phyloP scores from a whole-genome alignment of 2,797 vertebrate genomes.

The Peromyscus nudipes region DNA sequence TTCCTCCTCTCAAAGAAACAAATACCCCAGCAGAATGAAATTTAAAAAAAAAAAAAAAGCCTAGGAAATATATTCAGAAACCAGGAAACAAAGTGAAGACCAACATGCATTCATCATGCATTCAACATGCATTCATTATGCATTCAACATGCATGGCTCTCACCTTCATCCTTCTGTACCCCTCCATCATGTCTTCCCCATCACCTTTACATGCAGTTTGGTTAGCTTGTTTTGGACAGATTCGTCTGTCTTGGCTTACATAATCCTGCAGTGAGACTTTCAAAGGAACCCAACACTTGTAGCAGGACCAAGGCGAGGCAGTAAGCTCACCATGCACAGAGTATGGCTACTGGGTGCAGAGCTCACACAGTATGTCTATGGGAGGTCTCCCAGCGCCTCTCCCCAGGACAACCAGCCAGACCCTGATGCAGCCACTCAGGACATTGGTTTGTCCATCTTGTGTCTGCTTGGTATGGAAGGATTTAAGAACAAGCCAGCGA shows the following conservation, averaged over 20 bases:
- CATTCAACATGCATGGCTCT: background rate
- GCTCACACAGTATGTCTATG: background rate
- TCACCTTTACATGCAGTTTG: background rate
- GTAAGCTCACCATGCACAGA: background rate
- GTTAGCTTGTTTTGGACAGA: background rate
- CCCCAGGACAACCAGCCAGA: background rate
- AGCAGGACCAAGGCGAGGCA: background rate
- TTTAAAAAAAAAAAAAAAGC: background rate
- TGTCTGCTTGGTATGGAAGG: background rate
- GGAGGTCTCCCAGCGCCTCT: background rate
- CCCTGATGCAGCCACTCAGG: background rate
- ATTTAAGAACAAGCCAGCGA: background rate
- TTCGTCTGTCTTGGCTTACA: background rate
- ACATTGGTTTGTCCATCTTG: background rate
- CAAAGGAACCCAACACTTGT: background rate
- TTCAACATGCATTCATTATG: background rate
- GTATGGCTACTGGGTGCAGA: background rate
- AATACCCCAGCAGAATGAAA: background rate
- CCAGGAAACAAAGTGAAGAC: constrained; percentile 22
- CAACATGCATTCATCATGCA: background rate
- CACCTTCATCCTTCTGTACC: background rate
- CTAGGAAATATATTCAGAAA: constrained; percentile 39
- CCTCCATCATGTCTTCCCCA: background rate
- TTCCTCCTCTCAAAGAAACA: constrained; percentile 20
- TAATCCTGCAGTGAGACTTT: background rate